A percentile compares a stretch with the other conserved stretches of the same genome.
phyloP scores from a whole-genome alignment of 1,140 invertebrate genomes.

The Wiebesia pumilae region DNA sequence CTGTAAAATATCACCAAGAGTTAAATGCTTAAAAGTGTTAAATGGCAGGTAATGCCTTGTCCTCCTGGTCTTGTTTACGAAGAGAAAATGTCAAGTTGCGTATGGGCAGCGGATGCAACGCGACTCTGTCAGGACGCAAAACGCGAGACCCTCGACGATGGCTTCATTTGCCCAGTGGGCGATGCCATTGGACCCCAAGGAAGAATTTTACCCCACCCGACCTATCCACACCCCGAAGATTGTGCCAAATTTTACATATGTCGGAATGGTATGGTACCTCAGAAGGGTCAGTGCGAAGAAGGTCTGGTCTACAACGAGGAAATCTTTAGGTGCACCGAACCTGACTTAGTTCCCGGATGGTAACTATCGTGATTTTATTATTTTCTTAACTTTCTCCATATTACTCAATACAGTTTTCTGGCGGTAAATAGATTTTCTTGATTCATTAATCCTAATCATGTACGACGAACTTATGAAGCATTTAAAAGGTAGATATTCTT shows the following conservation, averaged over 20 bases:
- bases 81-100: slow-evolving; percentile 83
- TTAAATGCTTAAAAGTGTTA: too few species aligned
- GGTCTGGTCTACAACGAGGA: slow-evolving; percentile 89
- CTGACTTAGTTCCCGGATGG: slow-evolving; percentile 88
- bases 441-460: not conserved
- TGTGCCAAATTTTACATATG: slow-evolving; percentile 92
- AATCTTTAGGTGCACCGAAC: slow-evolving; percentile 87
- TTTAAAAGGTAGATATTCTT: too few species aligned
- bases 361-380: slow-evolving; percentile 70
- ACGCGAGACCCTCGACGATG: slow-evolving; percentile 83
- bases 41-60: slow-evolving; percentile 78
- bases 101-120: slow-evolving; percentile 81
- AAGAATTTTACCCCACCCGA: slow-evolving; percentile 84
- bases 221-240: slow-evolving; percentile 87
- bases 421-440: not conserved
- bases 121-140: slow-evolving; percentile 79
- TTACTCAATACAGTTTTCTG: not conserved
- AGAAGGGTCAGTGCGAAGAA: slow-evolving; percentile 84
- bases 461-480: too few species aligned
- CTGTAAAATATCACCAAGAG: too few species aligned
- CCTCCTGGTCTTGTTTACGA: slow-evolving; percentile 89
- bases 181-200: slow-evolving; percentile 82
- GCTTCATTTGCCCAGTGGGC: slow-evolving; percentile 85
- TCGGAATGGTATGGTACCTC: slow-evolving; percentile 84
- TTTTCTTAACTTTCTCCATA: not conserved